Evolutionary conservation across 2,888 invertebrate genomes (phyloP).

Genomic region (Brenthis daphne): DNA sequence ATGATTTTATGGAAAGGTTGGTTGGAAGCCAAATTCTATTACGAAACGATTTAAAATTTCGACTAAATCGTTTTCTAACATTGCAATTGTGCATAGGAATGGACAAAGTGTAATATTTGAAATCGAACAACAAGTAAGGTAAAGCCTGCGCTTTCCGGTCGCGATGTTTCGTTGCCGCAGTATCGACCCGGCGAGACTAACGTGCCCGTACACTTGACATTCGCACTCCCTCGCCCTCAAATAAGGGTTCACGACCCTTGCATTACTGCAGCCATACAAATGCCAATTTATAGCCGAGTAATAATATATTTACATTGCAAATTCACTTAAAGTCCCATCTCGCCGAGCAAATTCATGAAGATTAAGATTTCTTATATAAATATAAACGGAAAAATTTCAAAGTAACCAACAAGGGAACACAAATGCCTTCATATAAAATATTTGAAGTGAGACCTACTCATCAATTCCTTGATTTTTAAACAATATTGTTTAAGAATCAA

Average conservation of each 20-base stretch:
- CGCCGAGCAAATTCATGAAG: not conserved
- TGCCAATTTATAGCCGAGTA: slow-evolving; percentile 16
- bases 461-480: no score
- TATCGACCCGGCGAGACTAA: slow-evolving; percentile 44
- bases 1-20: not conserved
- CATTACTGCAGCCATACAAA: slow-evolving; percentile 35
- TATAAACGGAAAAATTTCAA: not conserved
- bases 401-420: no score
- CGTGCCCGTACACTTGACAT: slow-evolving; percentile 70
- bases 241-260: slow-evolving; percentile 49
- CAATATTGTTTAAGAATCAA: no score
- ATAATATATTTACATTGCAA: slow-evolving; percentile 10
- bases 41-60: no score
- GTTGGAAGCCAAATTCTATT: no score
- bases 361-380: not conserved
- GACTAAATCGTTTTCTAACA: no score
- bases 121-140: not conserved
- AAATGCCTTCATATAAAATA: no score
- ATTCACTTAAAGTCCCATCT: not conserved
- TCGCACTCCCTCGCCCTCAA: slow-evolving; percentile 50
- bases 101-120: not conserved
- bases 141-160: slow-evolving; percentile 1
- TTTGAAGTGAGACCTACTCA: no score
- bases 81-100: no score
- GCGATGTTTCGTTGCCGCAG: slow-evolving; percentile 19